These are phyloP conservation scores for Isurus oxyrinchus DNA, from an alignment of 2,113 vertebrate species.

Conservation along the genomic window DNA sequence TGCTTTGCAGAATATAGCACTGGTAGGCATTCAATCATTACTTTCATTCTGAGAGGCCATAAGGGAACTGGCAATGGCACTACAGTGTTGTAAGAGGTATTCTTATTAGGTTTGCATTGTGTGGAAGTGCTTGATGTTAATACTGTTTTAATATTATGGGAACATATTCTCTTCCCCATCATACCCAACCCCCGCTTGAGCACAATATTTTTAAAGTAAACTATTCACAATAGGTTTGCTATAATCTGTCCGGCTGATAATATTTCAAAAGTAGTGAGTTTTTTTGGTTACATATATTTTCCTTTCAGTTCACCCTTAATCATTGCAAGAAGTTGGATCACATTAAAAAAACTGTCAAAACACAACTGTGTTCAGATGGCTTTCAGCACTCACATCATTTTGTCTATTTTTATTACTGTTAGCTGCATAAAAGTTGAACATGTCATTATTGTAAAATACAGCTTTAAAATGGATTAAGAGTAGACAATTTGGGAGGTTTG, in stretches of 20 bases:
- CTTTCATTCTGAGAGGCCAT: neutral
- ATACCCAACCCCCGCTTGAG: neutral
- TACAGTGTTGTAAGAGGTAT: neutral
- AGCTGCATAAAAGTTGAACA: neutral
- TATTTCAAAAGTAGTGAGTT: neutral
- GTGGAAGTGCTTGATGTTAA: neutral
- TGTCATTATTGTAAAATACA: neutral
- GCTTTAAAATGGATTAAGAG: neutral
- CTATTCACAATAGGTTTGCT: neutral
- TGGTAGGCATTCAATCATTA: constrained; percentile 1
- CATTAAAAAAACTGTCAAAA: neutral
- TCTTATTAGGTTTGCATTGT: neutral
- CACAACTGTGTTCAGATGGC: neutral
- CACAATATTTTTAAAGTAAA: neutral
- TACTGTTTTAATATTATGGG: neutral
- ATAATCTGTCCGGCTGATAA: neutral
- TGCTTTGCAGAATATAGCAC: neutral
- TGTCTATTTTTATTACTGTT: neutral
- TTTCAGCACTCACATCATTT: neutral
- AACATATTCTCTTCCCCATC: neutral
- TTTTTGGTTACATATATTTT: neutral
- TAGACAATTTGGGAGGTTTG: neutral
- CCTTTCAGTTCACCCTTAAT: neutral
- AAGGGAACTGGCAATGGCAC: neutral
- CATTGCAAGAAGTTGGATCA: neutral